A percentile compares a stretch with the other conserved stretches of the same genome.
Conservation (phyloP, 2,113 vertebrate genomes). For the Erythrocercus mccallii region DNA sequence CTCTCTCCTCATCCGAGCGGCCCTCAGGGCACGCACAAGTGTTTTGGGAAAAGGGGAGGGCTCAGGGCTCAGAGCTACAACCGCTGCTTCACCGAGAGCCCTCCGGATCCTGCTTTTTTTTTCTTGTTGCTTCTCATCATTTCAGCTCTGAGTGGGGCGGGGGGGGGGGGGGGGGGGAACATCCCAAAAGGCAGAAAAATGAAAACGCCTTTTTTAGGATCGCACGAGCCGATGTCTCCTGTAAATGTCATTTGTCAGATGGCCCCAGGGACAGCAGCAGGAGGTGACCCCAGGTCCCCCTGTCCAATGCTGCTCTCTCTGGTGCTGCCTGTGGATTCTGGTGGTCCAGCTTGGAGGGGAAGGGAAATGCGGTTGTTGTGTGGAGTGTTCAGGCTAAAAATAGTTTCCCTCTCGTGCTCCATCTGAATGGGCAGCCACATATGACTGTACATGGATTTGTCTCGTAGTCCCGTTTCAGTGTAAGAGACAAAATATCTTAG, state of each 20-base stretch:
- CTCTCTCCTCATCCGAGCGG: accelerated
- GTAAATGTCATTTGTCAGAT: background rate
- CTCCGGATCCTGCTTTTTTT: background rate
- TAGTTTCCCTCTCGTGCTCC: conserved; percentile 23
- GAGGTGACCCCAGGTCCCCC: background rate
- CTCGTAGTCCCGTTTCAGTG: conserved; percentile 40
- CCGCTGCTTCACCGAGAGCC: background rate
- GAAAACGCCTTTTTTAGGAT: background rate
- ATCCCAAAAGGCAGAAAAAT: background rate
- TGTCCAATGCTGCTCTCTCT: background rate
- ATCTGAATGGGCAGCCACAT: conserved; percentile 49
- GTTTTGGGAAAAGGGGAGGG: background rate
- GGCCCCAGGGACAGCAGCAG: background rate
- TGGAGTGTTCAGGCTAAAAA: conserved; percentile 26
- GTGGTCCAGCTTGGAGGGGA: background rate
- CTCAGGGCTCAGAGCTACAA: accelerated
- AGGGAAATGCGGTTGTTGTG: background rate
- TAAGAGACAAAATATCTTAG: conserved; percentile 70
- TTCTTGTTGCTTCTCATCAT: background rate
- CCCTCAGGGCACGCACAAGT: accelerated
- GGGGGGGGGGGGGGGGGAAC: background rate
- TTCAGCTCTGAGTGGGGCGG: background rate
- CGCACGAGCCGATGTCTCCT: background rate
- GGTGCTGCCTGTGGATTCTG: background rate
- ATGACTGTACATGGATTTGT: conserved; percentile 62